phyloP scores from a whole-genome alignment of 2,113 vertebrate species.

The Xenopus laevis region DNA sequence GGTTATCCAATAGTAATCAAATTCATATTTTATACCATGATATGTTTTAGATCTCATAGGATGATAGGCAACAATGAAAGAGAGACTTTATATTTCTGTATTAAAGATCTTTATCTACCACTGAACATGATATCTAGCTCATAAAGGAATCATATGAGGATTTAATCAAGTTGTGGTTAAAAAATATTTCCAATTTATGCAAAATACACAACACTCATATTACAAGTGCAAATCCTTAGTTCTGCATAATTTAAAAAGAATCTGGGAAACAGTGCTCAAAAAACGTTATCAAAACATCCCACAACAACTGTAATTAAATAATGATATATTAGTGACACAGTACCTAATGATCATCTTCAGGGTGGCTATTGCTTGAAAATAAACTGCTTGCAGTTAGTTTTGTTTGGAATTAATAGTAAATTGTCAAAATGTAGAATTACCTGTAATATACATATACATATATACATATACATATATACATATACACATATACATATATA shows the following conservation, averaged over 20 bases:
- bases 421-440: too few relatives aligned
- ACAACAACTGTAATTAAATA: too few relatives aligned
- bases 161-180: conserved; percentile 30
- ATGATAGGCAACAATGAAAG: not conserved
- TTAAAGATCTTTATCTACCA: conserved; percentile 15
- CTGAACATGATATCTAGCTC: conserved; percentile 6
- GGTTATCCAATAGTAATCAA: too few relatives aligned
- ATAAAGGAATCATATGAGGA: conserved; percentile 14
- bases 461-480: too few relatives aligned
- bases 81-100: not conserved
- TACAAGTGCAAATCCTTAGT: conserved; percentile 5
- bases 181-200: conserved; percentile 12
- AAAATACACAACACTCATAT: conserved; percentile 14
- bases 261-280: not conserved
- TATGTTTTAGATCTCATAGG: not conserved
- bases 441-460: too few relatives aligned
- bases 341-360: too few relatives aligned
- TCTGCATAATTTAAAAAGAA: not conserved
- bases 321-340: too few relatives aligned
- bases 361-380: too few relatives aligned
- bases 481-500: too few relatives aligned
- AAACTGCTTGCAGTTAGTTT: too few relatives aligned
- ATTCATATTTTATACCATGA: too few relatives aligned
- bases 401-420: too few relatives aligned
- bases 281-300: not conserved